These are phyloP conservation scores for Melanotaenia trifasciata DNA, from an alignment of 2,797 vertebrate species.

Conservation along the genomic window DNA sequence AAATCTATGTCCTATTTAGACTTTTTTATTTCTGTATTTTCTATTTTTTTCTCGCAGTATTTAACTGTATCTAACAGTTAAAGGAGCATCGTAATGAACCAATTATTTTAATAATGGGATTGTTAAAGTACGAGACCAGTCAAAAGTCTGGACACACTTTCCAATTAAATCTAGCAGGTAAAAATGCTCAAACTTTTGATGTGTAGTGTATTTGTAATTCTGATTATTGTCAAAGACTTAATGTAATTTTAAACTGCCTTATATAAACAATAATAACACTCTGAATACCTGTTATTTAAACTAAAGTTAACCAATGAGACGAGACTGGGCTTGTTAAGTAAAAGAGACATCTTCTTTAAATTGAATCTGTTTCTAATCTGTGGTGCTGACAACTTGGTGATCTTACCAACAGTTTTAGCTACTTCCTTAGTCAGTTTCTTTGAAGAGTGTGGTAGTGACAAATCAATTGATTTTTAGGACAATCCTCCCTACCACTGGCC, in stretches of 20 bases:
- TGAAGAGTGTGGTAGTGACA: not conserved
- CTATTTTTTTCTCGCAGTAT: too few species aligned
- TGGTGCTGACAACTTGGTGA: not conserved
- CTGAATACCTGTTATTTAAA: not conserved
- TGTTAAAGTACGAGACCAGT: not conserved
- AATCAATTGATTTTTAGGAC: constrained; percentile 1
- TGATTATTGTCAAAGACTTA: not conserved
- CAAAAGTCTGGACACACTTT: not conserved
- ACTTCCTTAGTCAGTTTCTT: not conserved
- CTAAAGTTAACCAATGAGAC: not conserved
- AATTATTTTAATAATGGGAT: not conserved
- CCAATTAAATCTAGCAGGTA: not conserved
- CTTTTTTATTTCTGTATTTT: too few species aligned
- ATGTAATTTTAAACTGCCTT: too few species aligned
- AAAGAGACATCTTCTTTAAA: not conserved
- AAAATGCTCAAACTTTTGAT: not conserved
- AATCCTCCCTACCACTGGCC: not conserved
- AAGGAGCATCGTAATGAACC: not conserved
- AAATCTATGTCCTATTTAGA: not conserved
- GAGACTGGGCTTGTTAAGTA: not conserved
- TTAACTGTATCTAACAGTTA: too few species aligned
- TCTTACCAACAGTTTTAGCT: not conserved
- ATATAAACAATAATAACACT: not conserved
- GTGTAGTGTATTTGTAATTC: not conserved
- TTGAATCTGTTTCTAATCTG: not conserved